phyloP scores from a whole-genome alignment of 2,888 invertebrate species.

The Netelia virgata region DNA sequence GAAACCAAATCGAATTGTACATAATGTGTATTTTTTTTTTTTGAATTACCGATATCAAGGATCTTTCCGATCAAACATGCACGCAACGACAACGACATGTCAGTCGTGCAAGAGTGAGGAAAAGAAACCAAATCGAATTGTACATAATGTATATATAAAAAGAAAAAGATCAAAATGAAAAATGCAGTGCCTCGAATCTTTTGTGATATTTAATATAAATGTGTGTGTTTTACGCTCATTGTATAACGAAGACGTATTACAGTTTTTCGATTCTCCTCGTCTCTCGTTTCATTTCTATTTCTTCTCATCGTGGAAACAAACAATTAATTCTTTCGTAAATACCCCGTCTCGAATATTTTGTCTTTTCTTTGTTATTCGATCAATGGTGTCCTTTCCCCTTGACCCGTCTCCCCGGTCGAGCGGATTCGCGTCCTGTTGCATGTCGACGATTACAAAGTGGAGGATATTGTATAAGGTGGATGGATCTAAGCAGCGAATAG shows the following conservation, averaged over 20 bases:
- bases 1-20: slow-evolving; percentile 37
- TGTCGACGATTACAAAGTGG: not conserved
- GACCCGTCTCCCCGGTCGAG: not conserved
- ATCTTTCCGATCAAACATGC: not conserved
- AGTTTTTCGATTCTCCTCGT: slow-evolving; percentile 24
- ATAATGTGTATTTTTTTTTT: slow-evolving; percentile 56
- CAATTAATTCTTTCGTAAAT: slow-evolving; percentile 1
- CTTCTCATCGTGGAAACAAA: not conserved
- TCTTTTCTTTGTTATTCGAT: not conserved
- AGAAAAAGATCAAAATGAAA: not conserved
- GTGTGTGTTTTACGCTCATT: slow-evolving; percentile 31
- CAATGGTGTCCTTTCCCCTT: slow-evolving; percentile 31
- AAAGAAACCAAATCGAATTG: slow-evolving; percentile 24
- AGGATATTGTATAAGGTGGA: not conserved
- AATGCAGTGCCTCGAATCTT: slow-evolving; percentile 40
- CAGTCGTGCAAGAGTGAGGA: slow-evolving; percentile 7
- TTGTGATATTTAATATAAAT: slow-evolving; percentile 34
- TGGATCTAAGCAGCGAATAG: not conserved
- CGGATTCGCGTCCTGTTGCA: slow-evolving; percentile 5
- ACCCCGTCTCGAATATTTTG: not conserved
- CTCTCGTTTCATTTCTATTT: slow-evolving; percentile 3
- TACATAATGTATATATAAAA: slow-evolving; percentile 59
- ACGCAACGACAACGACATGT: not conserved
- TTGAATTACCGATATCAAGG: slow-evolving; percentile 7
- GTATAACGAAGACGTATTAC: slow-evolving; percentile 32